Conservation (phyloP, 2,113 vertebrate genomes). For the Perognathus longimembris region DNA sequence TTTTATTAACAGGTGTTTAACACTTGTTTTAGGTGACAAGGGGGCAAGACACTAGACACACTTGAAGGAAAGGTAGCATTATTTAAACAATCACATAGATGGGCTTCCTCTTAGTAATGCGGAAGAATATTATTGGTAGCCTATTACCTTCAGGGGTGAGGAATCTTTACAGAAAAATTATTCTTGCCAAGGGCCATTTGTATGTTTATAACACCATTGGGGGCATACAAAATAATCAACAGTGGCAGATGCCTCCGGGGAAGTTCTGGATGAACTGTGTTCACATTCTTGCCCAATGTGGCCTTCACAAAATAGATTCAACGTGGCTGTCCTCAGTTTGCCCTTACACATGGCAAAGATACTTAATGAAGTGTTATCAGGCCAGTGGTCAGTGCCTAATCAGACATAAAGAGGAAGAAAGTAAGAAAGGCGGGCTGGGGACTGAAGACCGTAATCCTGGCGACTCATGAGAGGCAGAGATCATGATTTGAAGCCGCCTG, state of each 20-base stretch:
- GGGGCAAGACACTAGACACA: not conserved
- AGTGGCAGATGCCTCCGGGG: no score
- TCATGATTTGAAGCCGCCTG: no score
- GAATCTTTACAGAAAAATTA: no score
- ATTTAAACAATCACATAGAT: not conserved
- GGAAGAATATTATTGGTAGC: not conserved
- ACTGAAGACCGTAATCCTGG: no score
- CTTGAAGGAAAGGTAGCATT: not conserved
- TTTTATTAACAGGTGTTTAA: conserved; percentile 32
- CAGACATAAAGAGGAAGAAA: not conserved
- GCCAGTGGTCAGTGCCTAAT: not conserved
- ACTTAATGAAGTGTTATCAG: not conserved
- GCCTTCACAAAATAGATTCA: not conserved
- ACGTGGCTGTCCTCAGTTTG: not conserved
- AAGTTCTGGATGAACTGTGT: not conserved
- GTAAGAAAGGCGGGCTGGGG: no score
- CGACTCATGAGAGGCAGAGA: no score
- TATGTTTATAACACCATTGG: no score
- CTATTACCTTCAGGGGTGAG: not conserved
- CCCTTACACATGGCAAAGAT: not conserved
- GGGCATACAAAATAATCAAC: no score
- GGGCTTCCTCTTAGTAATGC: not conserved
- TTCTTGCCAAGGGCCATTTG: no score
- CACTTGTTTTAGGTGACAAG: conserved; percentile 2
- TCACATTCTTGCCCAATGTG: not conserved